Percentiles rank a stretch among this genome's conserved stretches.
phyloP scores from a whole-genome alignment of 2,888 invertebrate species.

The Phaonia tiefii region DNA sequence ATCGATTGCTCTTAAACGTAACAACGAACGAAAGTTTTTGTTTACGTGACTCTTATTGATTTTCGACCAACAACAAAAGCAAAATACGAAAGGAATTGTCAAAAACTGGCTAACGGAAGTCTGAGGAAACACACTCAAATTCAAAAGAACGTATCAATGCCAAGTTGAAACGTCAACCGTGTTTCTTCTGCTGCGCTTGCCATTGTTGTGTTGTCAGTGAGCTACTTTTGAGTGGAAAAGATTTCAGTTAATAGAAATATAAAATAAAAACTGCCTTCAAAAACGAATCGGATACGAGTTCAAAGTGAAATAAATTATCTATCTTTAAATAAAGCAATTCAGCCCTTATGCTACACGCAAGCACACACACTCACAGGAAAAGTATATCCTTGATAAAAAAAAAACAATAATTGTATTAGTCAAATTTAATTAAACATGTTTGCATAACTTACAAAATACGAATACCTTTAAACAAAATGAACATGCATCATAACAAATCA shows the following conservation, averaged over 20 bases:
- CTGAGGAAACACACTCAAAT: slow-evolving; percentile 22
- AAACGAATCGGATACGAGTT: too few species aligned
- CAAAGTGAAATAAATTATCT: too few species aligned
- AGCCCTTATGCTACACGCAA: too few species aligned
- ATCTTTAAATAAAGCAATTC: too few species aligned
- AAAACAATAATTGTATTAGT: too few species aligned
- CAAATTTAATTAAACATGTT: slow-evolving; percentile 11
- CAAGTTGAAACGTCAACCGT: slow-evolving; percentile 57
- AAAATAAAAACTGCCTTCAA: slow-evolving; percentile 12
- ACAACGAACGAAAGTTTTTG: slow-evolving; percentile 49
- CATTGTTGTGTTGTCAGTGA: slow-evolving; percentile 27
- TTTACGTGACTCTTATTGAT: slow-evolving; percentile 58
- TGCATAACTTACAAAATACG: slow-evolving; percentile 39
- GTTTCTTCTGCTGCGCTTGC: slow-evolving; percentile 5
- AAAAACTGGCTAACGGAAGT: slow-evolving; percentile 43
- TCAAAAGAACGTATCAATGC: slow-evolving; percentile 47
- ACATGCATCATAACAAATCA: slow-evolving; percentile 12
- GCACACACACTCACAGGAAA: too few species aligned
- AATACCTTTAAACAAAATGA: slow-evolving; percentile 1
- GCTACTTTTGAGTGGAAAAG: slow-evolving; percentile 4
- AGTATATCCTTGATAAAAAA: too few species aligned
- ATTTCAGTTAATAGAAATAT: slow-evolving; percentile 17
- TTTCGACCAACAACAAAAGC: slow-evolving; percentile 37
- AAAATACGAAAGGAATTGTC: slow-evolving; percentile 58
- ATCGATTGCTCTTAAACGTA: slow-evolving; percentile 53